Conservation (phyloP, 2,113 vertebrate genomes). For the Mustela nigripes region DNA sequence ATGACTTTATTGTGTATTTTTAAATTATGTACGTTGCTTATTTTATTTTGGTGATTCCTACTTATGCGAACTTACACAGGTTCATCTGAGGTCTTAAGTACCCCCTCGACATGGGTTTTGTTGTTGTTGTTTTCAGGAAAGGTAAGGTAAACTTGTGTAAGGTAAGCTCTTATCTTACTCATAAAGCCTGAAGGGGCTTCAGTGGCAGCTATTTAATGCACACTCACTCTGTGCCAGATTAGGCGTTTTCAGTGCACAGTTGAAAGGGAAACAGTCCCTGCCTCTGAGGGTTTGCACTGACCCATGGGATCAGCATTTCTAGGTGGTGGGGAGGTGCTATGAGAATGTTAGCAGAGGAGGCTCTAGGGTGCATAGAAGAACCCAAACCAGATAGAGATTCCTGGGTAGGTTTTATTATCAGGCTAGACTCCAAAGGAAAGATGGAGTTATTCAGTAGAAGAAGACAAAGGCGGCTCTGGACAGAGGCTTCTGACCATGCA, state of each 20-base stretch:
- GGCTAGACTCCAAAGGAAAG: background rate
- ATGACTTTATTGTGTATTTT: background rate
- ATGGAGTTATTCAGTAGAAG: background rate
- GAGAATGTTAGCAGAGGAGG: no score
- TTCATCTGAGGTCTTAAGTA: background rate
- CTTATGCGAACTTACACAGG: background rate
- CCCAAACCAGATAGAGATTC: no score
- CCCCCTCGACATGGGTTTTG: background rate
- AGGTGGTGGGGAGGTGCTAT: no score
- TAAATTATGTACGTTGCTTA: background rate
- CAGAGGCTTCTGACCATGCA: background rate
- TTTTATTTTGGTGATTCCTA: background rate
- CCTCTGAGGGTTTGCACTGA: no score
- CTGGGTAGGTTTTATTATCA: background rate
- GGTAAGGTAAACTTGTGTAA: background rate
- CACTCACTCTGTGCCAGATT: no score
- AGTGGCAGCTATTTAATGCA: no score
- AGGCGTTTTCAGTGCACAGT: no score
- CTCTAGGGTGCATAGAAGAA: no score
- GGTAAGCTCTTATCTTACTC: no score
- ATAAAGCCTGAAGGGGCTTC: no score
- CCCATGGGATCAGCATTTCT: no score
- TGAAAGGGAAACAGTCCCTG: no score
- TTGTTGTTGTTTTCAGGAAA: background rate
- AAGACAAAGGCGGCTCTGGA: background rate